Base-by-base conservation (phyloP, 2,888 invertebrate genomes). In the Oligia strigilis region DNA sequence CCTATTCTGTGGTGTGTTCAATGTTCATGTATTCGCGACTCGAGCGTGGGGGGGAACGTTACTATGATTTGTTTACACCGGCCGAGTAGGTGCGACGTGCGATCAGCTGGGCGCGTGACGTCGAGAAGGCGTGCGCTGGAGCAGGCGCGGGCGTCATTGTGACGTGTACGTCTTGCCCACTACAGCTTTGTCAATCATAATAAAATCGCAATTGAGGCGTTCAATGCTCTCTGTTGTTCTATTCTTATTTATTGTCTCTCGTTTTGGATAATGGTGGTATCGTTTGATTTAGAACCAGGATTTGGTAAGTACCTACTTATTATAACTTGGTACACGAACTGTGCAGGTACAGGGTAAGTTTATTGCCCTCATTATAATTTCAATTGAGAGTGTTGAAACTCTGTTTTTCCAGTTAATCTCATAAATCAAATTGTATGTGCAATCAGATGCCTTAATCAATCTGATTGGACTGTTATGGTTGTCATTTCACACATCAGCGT, bases 41-140 rank as follows among this genome's bases (percentile, higher is more conserved):
- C 60, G 85, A 88, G 95, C 95, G 96, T 96, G 95, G 95, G 95
- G 95, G 95, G 95, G 95, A 94, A 95, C 91, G 90, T 90, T 95
- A 96, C 96, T 96, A 96, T 96, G 95, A 95, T 96, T 95, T 96
- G 96, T 96, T 96, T 96, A 96, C 95, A 91, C 92, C 91, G 92
- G 91, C 89, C 91, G 93, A 92, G 93, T 90, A 92, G 90, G 89
- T 90, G 92, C 94, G 94, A 96, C 96, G 90, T 90, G 92, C 94
- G 94, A 96, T 96, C 96, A 96, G 96, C 96, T 96, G 96, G 85
- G 92, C 92, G 92, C 82, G 92, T 95, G 95, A 95, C 95, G 95
- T 90, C 92, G 78, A 77, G 86, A 75, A 82, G 90, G 91, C 92
- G 93, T 91, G 92, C 90, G 83, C 84, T 89, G 90, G 91, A 92